Conservation (phyloP, 2,888 invertebrate genomes). For the Patella pellucida region DNA sequence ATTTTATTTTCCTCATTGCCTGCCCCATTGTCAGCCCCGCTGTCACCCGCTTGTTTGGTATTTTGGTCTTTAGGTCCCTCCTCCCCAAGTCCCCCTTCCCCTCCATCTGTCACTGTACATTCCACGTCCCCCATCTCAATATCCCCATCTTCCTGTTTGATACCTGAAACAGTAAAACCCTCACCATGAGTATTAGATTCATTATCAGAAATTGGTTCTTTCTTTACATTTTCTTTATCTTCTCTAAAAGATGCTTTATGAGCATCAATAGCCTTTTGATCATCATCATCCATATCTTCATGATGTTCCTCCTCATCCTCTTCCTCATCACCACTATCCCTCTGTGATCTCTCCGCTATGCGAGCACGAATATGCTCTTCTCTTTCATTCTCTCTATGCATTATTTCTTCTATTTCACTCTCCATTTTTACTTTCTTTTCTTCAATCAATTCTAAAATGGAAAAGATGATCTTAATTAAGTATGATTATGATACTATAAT, state of each 20-base stretch:
- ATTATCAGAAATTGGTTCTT: constrained; percentile 20
- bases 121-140: constrained; percentile 15
- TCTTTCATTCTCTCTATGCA: constrained; percentile 45
- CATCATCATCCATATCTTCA: constrained; percentile 29
- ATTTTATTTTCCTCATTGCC: constrained; percentile 11
- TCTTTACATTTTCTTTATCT: constrained; percentile 24
- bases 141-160: constrained; percentile 27
- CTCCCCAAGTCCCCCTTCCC: constrained; percentile 16
- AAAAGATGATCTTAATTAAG: background rate
- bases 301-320: constrained; percentile 32
- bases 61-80: background rate
- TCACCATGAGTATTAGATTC: background rate
- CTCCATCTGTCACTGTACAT: constrained; percentile 14
- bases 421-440: constrained; percentile 53
- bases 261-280: background rate
- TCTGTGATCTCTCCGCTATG: constrained; percentile 26
- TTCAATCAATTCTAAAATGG: constrained; percentile 53
- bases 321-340: constrained; percentile 17
- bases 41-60: constrained; percentile 3
- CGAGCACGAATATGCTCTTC: constrained; percentile 38
- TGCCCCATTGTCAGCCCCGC: constrained; percentile 11
- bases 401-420: constrained; percentile 55
- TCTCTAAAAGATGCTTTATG: constrained; percentile 2
- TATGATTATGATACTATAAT: too few species aligned
- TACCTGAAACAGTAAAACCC: constrained; percentile 13